A percentile compares a stretch with the other conserved stretches of the same genome.
phyloP scores from a whole-genome alignment of 2,113 vertebrate species.

The Petrocephalus zakoni region DNA sequence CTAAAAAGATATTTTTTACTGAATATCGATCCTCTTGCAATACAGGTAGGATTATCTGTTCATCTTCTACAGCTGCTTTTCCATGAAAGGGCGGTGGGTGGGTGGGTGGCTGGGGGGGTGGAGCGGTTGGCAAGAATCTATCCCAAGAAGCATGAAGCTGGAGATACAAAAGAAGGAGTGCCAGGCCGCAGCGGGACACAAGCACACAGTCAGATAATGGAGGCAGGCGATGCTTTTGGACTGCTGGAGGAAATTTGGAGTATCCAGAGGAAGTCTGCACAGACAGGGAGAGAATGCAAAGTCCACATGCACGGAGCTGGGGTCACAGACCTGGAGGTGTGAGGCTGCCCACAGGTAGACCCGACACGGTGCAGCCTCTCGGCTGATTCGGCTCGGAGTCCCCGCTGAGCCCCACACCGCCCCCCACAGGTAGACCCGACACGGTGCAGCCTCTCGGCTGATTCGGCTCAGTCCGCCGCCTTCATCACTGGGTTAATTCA shows the following conservation, averaged over 20 bases:
- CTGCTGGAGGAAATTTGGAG: background rate
- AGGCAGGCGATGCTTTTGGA: background rate
- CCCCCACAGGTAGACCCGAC: background rate
- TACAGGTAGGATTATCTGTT: background rate
- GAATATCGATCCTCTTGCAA: background rate
- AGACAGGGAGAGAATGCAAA: background rate
- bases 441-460: background rate
- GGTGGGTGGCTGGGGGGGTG: background rate
- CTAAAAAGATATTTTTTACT: background rate
- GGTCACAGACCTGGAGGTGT: background rate
- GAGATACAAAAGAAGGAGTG: background rate
- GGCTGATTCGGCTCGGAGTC: background rate
- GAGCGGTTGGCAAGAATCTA: background rate
- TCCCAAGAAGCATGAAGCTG: background rate
- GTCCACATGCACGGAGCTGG: background rate
- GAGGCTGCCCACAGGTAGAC: background rate
- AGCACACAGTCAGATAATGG: background rate
- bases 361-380: background rate
- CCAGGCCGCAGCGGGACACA: background rate
- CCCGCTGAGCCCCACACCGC: background rate
- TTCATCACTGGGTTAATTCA: background rate
- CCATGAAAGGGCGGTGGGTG: background rate
- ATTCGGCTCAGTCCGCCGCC: background rate
- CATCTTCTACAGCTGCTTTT: background rate
- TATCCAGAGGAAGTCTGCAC: background rate